phyloP scores from a whole-genome alignment of 2,113 vertebrate genomes.

The Himantopus leucocephalus region DNA sequence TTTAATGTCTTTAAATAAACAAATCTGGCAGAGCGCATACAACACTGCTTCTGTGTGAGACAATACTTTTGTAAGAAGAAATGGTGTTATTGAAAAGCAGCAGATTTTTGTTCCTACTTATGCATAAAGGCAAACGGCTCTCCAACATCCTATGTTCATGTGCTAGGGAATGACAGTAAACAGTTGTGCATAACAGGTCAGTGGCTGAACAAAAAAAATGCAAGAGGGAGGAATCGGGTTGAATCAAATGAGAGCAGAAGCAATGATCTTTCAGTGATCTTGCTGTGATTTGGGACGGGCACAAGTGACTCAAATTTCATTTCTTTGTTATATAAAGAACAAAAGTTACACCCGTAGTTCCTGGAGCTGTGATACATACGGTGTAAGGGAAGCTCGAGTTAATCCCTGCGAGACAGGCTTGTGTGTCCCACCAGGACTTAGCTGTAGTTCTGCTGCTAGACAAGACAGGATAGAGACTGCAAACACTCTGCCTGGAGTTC shows the following conservation, averaged over 20 bases:
- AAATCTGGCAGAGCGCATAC: not conserved
- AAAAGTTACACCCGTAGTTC: not conserved
- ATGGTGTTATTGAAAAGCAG: not conserved
- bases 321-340: not conserved
- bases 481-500: rapidly evolving
- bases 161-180: not conserved
- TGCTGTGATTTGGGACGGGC: not conserved
- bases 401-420: not conserved
- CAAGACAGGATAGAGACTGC: not conserved
- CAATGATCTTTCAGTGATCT: not conserved
- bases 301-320: not conserved
- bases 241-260: not conserved
- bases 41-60: not conserved
- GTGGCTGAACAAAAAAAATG: not conserved
- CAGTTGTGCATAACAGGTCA: not conserved
- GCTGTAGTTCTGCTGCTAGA: not conserved
- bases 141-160: not conserved
- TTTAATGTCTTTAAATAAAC: not conserved
- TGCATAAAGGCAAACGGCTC: not conserved
- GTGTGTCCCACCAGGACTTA: not conserved
- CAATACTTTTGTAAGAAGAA: not conserved
- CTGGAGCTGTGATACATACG: not conserved
- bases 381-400: not conserved
- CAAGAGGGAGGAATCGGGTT: not conserved
- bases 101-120: not conserved